Evolutionary conservation across 2,113 vertebrate species (phyloP).

Genomic region (Amia ocellicauda): DNA sequence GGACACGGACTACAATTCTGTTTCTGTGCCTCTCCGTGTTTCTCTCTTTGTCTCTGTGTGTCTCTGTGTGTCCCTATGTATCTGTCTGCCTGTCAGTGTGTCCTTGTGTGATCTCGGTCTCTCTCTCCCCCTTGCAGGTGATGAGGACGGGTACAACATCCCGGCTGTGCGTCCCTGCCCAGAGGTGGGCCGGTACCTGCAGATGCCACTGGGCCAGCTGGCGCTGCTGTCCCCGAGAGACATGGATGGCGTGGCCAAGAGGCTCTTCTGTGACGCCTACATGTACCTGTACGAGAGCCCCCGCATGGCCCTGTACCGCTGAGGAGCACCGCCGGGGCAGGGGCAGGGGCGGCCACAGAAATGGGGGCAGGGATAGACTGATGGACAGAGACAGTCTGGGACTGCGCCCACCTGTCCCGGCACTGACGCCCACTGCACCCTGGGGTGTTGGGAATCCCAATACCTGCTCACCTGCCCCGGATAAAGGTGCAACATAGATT

Average conservation of each 20-base stretch:
- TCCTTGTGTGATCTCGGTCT: no score
- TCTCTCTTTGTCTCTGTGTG: background rate
- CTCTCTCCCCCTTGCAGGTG: slow-evolving; percentile 53
- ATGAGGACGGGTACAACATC: slow-evolving; percentile 77
- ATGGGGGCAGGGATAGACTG: no score
- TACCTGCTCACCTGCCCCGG: background rate
- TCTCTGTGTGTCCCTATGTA: background rate
- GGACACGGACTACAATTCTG: no score
- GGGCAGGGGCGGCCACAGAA: no score
- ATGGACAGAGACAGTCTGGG: no score
- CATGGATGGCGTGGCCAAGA: slow-evolving; percentile 83
- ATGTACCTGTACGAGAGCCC: slow-evolving; percentile 86
- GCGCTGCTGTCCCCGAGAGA: slow-evolving; percentile 74
- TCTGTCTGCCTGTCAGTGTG: background rate
- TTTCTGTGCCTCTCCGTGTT: background rate
- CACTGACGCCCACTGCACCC: slow-evolving; percentile 15
- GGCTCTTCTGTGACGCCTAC: slow-evolving; percentile 86
- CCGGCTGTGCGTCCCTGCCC: slow-evolving; percentile 72
- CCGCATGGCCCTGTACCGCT: slow-evolving; percentile 78
- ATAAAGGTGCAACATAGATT: no score
- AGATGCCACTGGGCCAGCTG: slow-evolving; percentile 63
- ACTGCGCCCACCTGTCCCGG: no score
- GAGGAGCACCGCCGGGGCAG: no score
- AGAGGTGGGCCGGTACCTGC: slow-evolving; percentile 72
- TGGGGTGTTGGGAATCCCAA: background rate